phyloP scores from a whole-genome alignment of 2,888 invertebrate species.

The Rhingia campestris region DNA sequence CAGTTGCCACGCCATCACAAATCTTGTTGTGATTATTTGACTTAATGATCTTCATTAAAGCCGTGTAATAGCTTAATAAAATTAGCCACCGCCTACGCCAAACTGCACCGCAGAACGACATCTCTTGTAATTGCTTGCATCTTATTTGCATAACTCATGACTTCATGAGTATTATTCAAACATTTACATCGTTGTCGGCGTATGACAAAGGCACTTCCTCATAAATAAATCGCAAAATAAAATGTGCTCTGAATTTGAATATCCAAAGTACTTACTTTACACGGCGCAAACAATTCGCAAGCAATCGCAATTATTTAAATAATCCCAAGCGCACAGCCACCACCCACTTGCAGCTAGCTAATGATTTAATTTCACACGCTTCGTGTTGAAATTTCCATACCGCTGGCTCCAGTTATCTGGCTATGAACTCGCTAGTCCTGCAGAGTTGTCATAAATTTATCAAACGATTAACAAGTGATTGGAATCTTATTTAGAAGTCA shows the following conservation, averaged over 20 bases:
- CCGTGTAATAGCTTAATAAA: neutral
- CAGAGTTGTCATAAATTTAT: slow-evolving; percentile 58
- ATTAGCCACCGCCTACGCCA: neutral
- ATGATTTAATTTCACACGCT: slow-evolving; percentile 46
- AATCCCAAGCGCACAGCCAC: slow-evolving; percentile 5
- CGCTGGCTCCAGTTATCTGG: slow-evolving; percentile 66
- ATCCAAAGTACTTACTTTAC: slow-evolving; percentile 2
- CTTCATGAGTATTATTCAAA: neutral
- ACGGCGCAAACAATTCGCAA: slow-evolving; percentile 13
- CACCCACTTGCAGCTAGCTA: slow-evolving; percentile 10
- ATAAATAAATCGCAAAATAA: slow-evolving; percentile 28
- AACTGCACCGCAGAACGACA: neutral
- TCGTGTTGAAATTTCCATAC: slow-evolving; percentile 52
- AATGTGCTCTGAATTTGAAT: neutral
- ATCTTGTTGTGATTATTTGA: neutral
- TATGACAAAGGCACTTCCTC: slow-evolving; percentile 36
- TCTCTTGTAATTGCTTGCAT: neutral
- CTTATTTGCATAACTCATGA: slow-evolving; percentile 32
- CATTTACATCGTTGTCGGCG: slow-evolving; percentile 33
- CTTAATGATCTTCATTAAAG: neutral
- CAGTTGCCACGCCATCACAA: neutral
- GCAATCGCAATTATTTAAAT: slow-evolving; percentile 28
- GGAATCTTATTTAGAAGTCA: slow-evolving; percentile 53
- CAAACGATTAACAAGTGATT: slow-evolving; percentile 61
- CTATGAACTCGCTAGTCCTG: slow-evolving; percentile 23